phyloP scores from a whole-genome alignment of 2,888 invertebrate species.

The Andrena haemorrhoa region DNA sequence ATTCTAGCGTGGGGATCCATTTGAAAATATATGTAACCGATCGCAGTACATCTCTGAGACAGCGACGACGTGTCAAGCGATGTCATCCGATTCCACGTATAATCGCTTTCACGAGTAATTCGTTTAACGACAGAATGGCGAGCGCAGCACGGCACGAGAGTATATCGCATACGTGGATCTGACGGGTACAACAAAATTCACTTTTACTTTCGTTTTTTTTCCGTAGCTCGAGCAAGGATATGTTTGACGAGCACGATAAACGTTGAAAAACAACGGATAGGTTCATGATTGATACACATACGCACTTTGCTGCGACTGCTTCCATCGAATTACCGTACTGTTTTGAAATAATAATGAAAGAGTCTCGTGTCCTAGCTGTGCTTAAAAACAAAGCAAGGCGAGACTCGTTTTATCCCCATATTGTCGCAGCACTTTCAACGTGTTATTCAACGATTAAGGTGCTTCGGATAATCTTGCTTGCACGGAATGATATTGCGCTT shows the following conservation, averaged over 20 bases:
- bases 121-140: conserved; percentile 63
- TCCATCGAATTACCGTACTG: background rate
- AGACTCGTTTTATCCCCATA: background rate
- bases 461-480: background rate
- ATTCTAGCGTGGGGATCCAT: conserved; percentile 5
- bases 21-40: conserved; percentile 29
- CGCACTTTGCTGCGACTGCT: background rate
- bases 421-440: background rate
- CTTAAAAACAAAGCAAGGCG: background rate
- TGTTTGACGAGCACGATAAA: background rate
- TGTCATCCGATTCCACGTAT: conserved; percentile 60
- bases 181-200: conserved; percentile 5
- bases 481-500: conserved; percentile 2
- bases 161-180: conserved; percentile 37
- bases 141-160: conserved; percentile 17
- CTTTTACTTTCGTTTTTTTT: conserved; percentile 4
- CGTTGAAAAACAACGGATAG: conserved; percentile 6
- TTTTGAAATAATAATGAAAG: background rate
- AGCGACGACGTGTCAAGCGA: conserved; percentile 64
- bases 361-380: background rate
- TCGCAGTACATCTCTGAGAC: conserved; percentile 30
- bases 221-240: background rate
- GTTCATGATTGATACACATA: background rate
- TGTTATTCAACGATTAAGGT: background rate
- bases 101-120: conserved; percentile 68